Evolutionary conservation across 2,797 vertebrate genomes (phyloP).

Genomic region (Merluccius polli): DNA sequence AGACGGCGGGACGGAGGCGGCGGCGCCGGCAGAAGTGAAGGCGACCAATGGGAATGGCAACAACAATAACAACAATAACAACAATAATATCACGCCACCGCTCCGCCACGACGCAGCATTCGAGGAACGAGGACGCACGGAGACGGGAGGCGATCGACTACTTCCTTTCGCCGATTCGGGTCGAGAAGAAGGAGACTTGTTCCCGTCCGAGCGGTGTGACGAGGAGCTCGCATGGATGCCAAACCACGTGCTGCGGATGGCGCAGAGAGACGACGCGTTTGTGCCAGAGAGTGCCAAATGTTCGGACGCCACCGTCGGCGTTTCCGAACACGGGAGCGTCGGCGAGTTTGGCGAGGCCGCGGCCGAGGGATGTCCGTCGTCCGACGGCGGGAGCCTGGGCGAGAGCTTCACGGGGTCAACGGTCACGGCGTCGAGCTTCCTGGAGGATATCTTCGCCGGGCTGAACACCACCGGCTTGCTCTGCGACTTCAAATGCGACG

Average conservation of each 20-base stretch:
- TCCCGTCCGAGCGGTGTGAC: conserved; percentile 29
- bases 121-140: conserved; percentile 15
- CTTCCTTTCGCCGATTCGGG: conserved; percentile 27
- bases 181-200: conserved; percentile 26
- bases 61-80: conserved; percentile 40
- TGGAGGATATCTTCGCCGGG: conserved; percentile 72
- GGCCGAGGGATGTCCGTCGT: not conserved
- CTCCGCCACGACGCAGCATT: not conserved
- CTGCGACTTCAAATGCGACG: conserved; percentile 55
- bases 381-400: conserved; percentile 11
- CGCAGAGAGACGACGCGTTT: conserved; percentile 60
- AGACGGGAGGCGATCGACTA: conserved; percentile 9
- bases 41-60: conserved; percentile 72
- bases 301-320: conserved; percentile 44
- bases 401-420: conserved; percentile 31
- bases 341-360: conserved; percentile 38
- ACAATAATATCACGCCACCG: not conserved
- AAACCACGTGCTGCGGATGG: conserved; percentile 58
- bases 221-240: conserved; percentile 57
- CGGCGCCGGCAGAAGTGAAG: conserved; percentile 32
- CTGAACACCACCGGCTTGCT: conserved; percentile 58
- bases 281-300: conserved; percentile 67
- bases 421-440: conserved; percentile 62
- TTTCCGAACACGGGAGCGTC: conserved; percentile 37
- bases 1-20: conserved; percentile 62